Conservation (phyloP, 2,797 vertebrate species). For the Pangasius larnaudii region DNA sequence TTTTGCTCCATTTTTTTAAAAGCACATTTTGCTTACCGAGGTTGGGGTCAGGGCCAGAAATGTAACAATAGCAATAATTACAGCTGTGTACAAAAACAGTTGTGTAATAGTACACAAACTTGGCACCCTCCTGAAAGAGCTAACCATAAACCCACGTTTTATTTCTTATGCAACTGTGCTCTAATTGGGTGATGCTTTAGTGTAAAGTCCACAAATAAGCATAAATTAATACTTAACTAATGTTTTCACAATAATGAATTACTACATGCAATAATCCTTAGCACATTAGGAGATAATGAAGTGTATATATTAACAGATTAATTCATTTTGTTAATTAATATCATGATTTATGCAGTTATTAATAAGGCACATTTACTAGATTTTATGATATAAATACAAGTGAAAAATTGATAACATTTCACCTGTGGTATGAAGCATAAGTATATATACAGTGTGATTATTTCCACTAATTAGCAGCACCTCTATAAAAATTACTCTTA, state of each 20-base stretch:
- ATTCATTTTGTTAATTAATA: background rate
- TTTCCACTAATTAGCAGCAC: background rate
- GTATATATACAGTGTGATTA: background rate
- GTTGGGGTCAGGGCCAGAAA: background rate
- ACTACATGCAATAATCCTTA: background rate
- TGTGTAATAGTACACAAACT: background rate
- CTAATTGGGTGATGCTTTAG: background rate
- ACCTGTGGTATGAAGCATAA: background rate
- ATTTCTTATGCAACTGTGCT: background rate
- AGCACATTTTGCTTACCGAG: background rate
- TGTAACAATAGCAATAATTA: background rate
- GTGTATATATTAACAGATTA: background rate
- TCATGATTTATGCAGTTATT: background rate
- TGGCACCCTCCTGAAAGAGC: background rate
- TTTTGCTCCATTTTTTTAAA: background rate
- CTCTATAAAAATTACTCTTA: background rate
- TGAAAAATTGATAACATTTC: background rate
- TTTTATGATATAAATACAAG: background rate
- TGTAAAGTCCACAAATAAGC: background rate
- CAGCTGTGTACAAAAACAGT: background rate
- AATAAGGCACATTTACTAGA: background rate
- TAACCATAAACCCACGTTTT: background rate
- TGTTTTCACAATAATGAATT: background rate
- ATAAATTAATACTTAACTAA: background rate
- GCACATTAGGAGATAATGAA: background rate